Evolutionary conservation across 1,140 invertebrate genomes (phyloP).

Genomic region (Geopemphigus sp.): DNA sequence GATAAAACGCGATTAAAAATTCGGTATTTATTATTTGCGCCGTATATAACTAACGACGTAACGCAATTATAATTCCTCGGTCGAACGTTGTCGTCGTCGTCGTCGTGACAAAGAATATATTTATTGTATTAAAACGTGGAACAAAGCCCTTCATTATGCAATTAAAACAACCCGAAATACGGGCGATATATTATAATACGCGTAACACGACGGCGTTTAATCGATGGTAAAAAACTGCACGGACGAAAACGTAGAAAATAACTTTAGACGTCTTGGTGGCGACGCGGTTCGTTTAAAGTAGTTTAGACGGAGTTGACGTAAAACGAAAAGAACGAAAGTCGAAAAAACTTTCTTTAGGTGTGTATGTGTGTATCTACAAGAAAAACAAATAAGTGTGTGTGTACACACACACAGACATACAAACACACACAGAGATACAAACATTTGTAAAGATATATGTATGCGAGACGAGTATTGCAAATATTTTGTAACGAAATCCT

Average conservation of each 20-base stretch:
- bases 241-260: background rate
- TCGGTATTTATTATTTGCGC: too few species aligned
- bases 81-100: too few species aligned
- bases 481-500: too few species aligned
- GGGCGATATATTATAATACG: too few species aligned
- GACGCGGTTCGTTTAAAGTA: background rate
- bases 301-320: background rate
- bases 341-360: background rate
- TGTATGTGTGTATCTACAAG: too few species aligned
- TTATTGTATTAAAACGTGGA: background rate
- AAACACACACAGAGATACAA: background rate
- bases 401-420: background rate
- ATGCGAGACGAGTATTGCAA: too few species aligned
- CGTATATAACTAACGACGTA: too few species aligned
- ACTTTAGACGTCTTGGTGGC: background rate
- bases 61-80: too few species aligned
- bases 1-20: too few species aligned
- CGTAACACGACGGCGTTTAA: background rate
- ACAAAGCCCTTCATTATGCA: background rate
- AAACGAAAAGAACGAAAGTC: background rate
- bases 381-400: too few species aligned
- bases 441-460: too few species aligned
- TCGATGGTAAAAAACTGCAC: background rate
- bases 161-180: background rate
- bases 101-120: background rate